Conservation (phyloP, 2,888 invertebrate species). For the Odontocolon sp. region DNA sequence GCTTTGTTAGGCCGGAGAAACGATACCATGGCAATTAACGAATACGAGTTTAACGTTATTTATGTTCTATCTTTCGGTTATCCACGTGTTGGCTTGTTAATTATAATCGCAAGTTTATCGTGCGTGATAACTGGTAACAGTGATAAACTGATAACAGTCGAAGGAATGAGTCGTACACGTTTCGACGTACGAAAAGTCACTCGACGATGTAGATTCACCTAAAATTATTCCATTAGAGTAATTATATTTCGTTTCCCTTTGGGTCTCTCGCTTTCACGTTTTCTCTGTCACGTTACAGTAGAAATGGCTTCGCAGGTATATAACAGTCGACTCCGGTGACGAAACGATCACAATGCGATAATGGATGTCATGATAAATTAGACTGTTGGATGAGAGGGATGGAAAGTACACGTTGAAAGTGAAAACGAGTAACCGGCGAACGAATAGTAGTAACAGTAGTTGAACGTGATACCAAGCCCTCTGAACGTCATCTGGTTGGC, state of each 20-base stretch:
- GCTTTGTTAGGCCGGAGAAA: slow-evolving; percentile 10
- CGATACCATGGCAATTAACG: slow-evolving; percentile 48
- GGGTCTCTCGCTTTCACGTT: slow-evolving; percentile 6
- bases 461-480: not conserved
- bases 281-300: slow-evolving; percentile 20
- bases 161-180: not conserved
- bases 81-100: slow-evolving; percentile 11
- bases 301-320: slow-evolving; percentile 34
- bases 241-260: slow-evolving; percentile 66
- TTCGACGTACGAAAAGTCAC: slow-evolving; percentile 4
- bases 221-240: slow-evolving; percentile 77
- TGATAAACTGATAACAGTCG: slow-evolving; percentile 5
- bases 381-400: slow-evolving; percentile 26
- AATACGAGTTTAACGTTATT: not conserved
- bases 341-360: slow-evolving; percentile 72
- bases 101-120: slow-evolving; percentile 39
- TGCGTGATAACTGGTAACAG: slow-evolving; percentile 42
- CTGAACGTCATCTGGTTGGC: slow-evolving; percentile 56
- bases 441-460: not conserved
- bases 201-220: slow-evolving; percentile 39
- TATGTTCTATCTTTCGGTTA: not conserved
- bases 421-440: slow-evolving; percentile 19
- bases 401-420: not conserved
- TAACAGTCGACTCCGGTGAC: slow-evolving; percentile 64
- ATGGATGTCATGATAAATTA: slow-evolving; percentile 72